Conservation (phyloP, 2,113 vertebrate species). For the Pimephales promelas region DNA sequence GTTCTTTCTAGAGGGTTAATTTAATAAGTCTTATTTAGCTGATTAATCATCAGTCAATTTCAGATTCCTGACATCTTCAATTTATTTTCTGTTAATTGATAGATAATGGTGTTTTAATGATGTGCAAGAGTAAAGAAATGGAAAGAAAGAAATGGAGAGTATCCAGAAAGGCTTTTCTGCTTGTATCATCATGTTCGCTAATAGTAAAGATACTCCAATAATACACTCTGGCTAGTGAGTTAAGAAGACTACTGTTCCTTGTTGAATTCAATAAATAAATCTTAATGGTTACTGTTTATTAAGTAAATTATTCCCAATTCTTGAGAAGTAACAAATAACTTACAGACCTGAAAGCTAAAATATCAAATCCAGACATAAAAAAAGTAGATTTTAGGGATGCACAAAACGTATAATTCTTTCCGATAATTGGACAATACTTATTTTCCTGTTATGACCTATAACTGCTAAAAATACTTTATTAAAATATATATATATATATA, state of each 20-base stretch:
- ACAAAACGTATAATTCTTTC: too few relatives aligned
- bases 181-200: conserved; percentile 14
- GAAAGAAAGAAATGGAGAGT: neutral
- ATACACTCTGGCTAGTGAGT: neutral
- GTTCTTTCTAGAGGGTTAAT: neutral
- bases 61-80: neutral
- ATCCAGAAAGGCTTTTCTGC: conserved; percentile 20
- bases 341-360: too few relatives aligned
- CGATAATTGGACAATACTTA: too few relatives aligned
- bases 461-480: too few relatives aligned
- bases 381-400: too few relatives aligned
- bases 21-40: neutral
- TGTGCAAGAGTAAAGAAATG: neutral
- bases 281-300: neutral
- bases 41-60: conserved; percentile 28
- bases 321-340: neutral
- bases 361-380: too few relatives aligned
- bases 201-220: neutral
- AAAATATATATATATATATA: neutral
- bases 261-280: neutral
- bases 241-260: neutral
- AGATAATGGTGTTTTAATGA: neutral
- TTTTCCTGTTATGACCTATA: too few relatives aligned
- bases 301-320: neutral
- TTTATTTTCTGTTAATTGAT: neutral